phyloP scores from a whole-genome alignment of 2,797 vertebrate species.

The Poeciliopsis gracilis region DNA sequence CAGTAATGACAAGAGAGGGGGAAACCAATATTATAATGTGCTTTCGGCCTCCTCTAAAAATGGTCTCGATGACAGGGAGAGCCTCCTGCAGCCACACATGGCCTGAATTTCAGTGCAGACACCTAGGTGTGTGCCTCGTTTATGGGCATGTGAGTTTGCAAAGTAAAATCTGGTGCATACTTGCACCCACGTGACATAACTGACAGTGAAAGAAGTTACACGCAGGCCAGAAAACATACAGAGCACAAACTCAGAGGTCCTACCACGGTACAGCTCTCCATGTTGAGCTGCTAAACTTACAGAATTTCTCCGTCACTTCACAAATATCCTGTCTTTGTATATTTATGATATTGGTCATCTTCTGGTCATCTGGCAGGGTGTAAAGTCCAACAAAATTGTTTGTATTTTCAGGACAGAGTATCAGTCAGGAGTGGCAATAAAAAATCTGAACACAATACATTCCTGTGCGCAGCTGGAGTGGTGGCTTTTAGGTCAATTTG shows the following conservation, averaged over 20 bases:
- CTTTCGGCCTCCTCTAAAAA: slow-evolving; percentile 71
- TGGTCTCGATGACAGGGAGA: slow-evolving; percentile 78
- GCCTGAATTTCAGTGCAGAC: slow-evolving; percentile 53
- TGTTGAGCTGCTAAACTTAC: neutral
- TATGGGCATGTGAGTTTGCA: slow-evolving; percentile 56
- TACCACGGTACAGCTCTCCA: slow-evolving; percentile 7
- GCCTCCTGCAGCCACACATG: slow-evolving; percentile 67
- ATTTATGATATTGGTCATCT: slow-evolving; percentile 13
- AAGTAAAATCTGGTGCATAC: slow-evolving; percentile 66
- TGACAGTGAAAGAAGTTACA: slow-evolving; percentile 57
- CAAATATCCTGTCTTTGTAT: slow-evolving; percentile 8
- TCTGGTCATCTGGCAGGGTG: slow-evolving; percentile 23
- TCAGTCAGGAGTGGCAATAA: slow-evolving; percentile 53
- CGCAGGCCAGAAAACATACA: slow-evolving; percentile 38
- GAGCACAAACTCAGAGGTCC: slow-evolving; percentile 24
- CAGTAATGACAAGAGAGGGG: slow-evolving; percentile 81
- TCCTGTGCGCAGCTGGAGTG: slow-evolving; percentile 67
- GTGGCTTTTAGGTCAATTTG: slow-evolving; percentile 76
- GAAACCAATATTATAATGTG: slow-evolving; percentile 88
- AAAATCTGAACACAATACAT: slow-evolving; percentile 64
- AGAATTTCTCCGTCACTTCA: slow-evolving; percentile 10
- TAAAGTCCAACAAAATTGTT: slow-evolving; percentile 40
- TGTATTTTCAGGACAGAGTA: slow-evolving; percentile 49
- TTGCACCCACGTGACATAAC: slow-evolving; percentile 66
- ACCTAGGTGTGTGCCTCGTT: slow-evolving; percentile 68